Evolutionary conservation across 2,113 vertebrate species (phyloP).

Genomic region (Guaruba guarouba): DNA sequence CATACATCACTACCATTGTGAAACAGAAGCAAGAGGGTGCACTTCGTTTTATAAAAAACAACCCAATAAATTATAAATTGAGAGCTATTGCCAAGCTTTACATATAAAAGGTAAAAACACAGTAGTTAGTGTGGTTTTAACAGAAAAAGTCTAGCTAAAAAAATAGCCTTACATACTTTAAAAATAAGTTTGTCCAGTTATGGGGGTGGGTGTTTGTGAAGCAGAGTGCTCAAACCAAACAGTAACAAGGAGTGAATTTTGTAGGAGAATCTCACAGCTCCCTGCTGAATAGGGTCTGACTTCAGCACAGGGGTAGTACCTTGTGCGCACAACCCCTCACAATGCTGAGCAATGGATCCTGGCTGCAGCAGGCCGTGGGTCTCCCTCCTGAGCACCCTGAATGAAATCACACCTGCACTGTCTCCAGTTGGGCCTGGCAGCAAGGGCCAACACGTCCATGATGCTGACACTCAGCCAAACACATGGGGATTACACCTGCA

Average conservation of each 20-base stretch:
- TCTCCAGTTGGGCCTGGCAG: fast-evolving
- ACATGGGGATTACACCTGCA: fast-evolving
- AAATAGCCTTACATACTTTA: conserved; percentile 23
- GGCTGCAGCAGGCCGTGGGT: not conserved
- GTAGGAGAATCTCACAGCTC: not conserved
- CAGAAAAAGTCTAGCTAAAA: conserved; percentile 48
- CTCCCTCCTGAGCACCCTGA: no score
- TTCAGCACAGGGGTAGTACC: fast-evolving
- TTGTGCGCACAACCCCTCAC: fast-evolving
- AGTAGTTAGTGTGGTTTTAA: conserved; percentile 61
- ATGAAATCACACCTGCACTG: not conserved
- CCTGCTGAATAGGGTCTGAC: not conserved
- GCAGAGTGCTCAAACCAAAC: not conserved
- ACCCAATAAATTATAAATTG: conserved; percentile 75
- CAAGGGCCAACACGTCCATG: fast-evolving
- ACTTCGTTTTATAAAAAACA: conserved; percentile 55
- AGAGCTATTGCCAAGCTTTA: conserved; percentile 68
- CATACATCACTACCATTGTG: not conserved
- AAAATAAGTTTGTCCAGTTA: conserved; percentile 61
- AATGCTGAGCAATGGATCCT: fast-evolving
- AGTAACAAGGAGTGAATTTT: not conserved
- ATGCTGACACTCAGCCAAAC: not conserved
- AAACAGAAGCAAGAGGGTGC: conserved; percentile 45
- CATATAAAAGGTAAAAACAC: conserved; percentile 72
- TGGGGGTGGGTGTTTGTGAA: not conserved